A percentile compares a stretch with the other conserved stretches of the same genome.
These are phyloP conservation scores for Drosophila infuscata DNA, from an alignment of 2,888 invertebrate species.

Conservation along the genomic window DNA sequence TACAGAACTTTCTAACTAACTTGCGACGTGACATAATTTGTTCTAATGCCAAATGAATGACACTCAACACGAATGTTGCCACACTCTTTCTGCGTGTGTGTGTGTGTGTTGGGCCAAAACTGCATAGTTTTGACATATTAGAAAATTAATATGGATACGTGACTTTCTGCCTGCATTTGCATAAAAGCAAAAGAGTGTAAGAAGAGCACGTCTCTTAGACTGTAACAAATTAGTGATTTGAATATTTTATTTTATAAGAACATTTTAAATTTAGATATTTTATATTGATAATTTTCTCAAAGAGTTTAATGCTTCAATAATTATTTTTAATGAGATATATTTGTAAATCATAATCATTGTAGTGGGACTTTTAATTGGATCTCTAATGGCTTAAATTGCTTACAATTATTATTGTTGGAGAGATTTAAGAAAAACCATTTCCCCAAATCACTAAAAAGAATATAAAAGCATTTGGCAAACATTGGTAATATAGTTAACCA, in stretches of 20 bases:
- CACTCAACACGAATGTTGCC: slow-evolving; percentile 23
- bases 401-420: background rate
- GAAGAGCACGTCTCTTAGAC: no score
- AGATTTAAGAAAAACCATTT: background rate
- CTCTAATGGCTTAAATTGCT: background rate
- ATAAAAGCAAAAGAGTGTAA: background rate
- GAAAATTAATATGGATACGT: background rate
- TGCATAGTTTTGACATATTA: background rate
- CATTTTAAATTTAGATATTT: background rate
- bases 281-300: background rate
- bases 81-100: background rate
- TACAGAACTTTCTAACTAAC: slow-evolving; percentile 62
- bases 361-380: no score
- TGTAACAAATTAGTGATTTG: background rate
- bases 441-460: background rate
- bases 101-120: background rate
- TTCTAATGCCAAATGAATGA: slow-evolving; percentile 62
- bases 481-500: background rate
- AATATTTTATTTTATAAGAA: background rate
- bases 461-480: background rate
- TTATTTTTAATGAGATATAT: background rate
- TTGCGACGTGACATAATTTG: slow-evolving; percentile 77
- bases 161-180: background rate
- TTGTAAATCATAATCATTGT: no score
- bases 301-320: background rate